A percentile compares a stretch with the other conserved stretches of the same genome.
phyloP scores from a whole-genome alignment of 2,113 vertebrate genomes.

The Ailuropoda melanoleuca region DNA sequence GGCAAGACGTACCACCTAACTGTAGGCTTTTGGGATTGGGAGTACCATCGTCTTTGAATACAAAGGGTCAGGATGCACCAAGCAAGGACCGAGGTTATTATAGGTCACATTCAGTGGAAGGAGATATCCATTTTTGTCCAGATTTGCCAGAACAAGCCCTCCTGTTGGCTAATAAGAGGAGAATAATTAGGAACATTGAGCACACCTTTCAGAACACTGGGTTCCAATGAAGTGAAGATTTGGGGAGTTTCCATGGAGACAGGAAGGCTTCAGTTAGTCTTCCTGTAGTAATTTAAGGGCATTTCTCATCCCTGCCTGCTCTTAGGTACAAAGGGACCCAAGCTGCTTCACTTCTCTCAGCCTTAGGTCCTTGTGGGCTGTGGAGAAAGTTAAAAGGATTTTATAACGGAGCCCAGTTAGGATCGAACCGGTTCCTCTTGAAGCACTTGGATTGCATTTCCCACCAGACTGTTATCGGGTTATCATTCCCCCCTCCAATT shows the following conservation, averaged over 20 bases:
- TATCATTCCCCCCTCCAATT: neutral
- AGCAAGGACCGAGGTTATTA: neutral
- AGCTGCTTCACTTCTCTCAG: neutral
- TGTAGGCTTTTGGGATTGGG: neutral
- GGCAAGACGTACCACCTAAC: accelerated
- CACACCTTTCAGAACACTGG: neutral
- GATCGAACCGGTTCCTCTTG: neutral
- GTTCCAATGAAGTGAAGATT: neutral
- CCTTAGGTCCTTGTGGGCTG: accelerated
- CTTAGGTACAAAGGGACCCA: neutral
- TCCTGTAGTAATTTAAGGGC: neutral
- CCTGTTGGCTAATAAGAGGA: neutral
- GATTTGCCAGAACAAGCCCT: neutral
- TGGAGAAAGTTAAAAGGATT: neutral
- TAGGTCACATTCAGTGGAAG: neutral
- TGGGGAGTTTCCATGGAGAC: slow-evolving; percentile 29
- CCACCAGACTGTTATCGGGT: neutral
- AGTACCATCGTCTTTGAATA: neutral
- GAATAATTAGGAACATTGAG: neutral
- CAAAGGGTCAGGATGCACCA: neutral
- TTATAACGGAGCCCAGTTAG: neutral
- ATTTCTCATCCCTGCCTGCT: neutral
- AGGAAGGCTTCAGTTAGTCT: neutral
- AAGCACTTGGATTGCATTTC: neutral
- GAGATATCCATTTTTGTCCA: neutral